Evolutionary conservation across 2,113 vertebrate species (phyloP), one percentile per base, ranked within the genome.

Genomic region (Perca schrenkii): DNA sequence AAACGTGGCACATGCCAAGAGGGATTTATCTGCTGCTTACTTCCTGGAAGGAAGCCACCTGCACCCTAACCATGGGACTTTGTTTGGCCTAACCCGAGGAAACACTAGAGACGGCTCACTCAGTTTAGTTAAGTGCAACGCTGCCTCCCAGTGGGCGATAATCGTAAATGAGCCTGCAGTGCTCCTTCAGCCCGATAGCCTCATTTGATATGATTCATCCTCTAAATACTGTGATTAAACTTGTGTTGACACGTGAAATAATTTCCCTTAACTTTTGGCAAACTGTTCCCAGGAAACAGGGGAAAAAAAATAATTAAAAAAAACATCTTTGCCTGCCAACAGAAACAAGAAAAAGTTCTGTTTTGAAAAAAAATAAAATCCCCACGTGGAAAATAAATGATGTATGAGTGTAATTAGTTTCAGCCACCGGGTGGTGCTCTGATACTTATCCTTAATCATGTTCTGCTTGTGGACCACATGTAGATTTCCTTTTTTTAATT

Each of bases 131-230:
- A 61, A 50, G 57, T 36, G 1, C 56, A 61, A 25, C 8, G 47
- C 74, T 81, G 87, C 94, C 94, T 71, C 62, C 94, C 92, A 53
- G 75, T 92, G 94, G 91, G 40, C 6, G 22, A 19, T 52, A 5
- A 10, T 0, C 8, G 8, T 1, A 68, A 72, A 10, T 77, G n/a
- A 19, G 21, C 22, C 17, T 50, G 36, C 25, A 74, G 11, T 53
- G 15, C 82, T 28, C 22, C 7, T 61, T 12, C 43, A 71, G 6
- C 16, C 19, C 58, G 28, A 50, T 34, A 10, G 19, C 16, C 43
- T 49, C 15, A 36, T 62, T 70, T 62, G n/a, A 11, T 12, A 15
- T 50, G 28, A 73, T 70, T 47, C 47, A 40, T 54, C 49, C 63
- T 54, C 6, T 16, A 66, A 60, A 34, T 57, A 15, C 28, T 73